Evolutionary conservation across 2,113 vertebrate genomes (phyloP).

Genomic region (Chlamydotis undulata): DNA sequence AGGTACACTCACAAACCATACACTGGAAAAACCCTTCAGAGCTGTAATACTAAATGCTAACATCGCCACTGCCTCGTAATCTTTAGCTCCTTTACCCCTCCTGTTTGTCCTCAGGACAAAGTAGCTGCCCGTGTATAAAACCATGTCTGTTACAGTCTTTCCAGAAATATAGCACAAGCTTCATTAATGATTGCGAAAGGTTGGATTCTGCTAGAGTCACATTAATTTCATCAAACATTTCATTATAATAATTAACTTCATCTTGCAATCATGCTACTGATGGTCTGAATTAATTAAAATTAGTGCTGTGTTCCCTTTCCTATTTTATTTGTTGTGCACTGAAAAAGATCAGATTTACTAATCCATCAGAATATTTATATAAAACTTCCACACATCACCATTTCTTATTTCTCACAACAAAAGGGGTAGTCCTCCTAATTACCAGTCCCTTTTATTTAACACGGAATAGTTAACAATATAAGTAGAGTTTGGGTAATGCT

Average conservation of each 20-base stretch:
- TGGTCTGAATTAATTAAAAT: conserved; percentile 7
- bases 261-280: neutral
- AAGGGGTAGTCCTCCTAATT: neutral
- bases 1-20: neutral
- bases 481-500: neutral
- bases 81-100: neutral
- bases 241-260: conserved; percentile 51
- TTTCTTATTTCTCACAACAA: neutral
- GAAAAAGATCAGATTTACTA: neutral
- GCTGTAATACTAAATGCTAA: fast-evolving
- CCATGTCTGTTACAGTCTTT: neutral
- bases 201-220: conserved; percentile 28
- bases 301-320: neutral
- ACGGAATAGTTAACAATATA: neutral
- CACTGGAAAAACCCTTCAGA: neutral
- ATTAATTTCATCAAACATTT: conserved; percentile 47
- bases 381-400: neutral
- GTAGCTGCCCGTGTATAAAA: neutral
- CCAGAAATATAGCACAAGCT: neutral
- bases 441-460: neutral
- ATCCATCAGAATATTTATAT: neutral
- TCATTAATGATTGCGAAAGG: neutral
- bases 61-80: neutral
- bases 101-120: neutral
- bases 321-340: neutral